Base-by-base conservation (phyloP, 2,797 vertebrate species). In the Naso thynnoides region DNA sequence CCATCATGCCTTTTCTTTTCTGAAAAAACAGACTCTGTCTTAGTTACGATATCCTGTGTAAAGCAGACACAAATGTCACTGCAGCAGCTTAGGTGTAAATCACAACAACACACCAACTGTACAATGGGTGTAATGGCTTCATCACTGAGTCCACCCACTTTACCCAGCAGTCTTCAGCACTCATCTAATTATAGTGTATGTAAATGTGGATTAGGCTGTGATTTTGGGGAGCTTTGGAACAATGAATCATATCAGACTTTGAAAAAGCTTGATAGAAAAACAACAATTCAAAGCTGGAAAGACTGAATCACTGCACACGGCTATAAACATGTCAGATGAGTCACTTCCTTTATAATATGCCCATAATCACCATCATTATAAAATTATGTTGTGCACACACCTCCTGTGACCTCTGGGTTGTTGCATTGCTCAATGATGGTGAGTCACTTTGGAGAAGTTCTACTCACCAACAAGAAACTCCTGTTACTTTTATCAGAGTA, bases 301-400 rank as follows among this genome's bases (percentile, higher is more conserved):
- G 27, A 53, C 8, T 80, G 79, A 82, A 74, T 85, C 83, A 82
- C 47, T 2, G 39, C 45, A 52, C 36, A 6, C 52, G 48, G 59
- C 62, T 63, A 57, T 68, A 68, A 78, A 82, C 76, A 78, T 26
- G 68, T 63, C 70, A 81, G 80, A 29, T 85, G 82, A 89, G 66
- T 88, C 86, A 88, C 13, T 77, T 83, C 75, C 75, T 77, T 45
- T 64, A 23, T 21, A 55, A 44, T 21, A 23, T 29, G 65, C 39
- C 57, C 5, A 0, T 65, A 61, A 78, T 77, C 76, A 61, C 41
- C 68, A 18, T 77, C 45, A 62, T 82, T 73, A 80, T 65, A 56
- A 67, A 41, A 62, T 63, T 24, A 48, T 67, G 65, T 58, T 77
- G 76, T 52, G 64, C 57, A 76, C 81, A 73, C 67, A 71, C 61